Evolutionary conservation across 2,888 invertebrate species (phyloP).

Genomic region (Limnephilus marmoratus): DNA sequence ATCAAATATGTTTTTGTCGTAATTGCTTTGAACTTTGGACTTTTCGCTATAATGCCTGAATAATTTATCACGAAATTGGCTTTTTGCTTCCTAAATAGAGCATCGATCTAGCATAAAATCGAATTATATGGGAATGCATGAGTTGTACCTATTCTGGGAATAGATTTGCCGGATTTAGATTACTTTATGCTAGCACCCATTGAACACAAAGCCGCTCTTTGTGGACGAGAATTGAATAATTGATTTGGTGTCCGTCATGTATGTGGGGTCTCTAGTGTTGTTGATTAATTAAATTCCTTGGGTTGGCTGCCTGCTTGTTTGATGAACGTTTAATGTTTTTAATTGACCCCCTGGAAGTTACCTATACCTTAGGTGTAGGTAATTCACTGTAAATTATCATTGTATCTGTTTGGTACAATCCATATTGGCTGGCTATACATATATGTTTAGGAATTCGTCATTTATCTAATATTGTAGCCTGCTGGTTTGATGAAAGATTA

Average conservation of each 20-base stretch:
- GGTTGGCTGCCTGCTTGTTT: background rate
- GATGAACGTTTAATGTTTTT: background rate
- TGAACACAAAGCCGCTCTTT: conserved; percentile 12
- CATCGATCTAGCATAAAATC: background rate
- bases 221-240: conserved; percentile 34
- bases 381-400: background rate
- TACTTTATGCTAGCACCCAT: background rate
- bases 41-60: background rate
- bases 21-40: background rate
- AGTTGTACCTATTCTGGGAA: background rate
- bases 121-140: background rate
- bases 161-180: background rate
- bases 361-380: background rate
- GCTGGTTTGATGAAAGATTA: too few species aligned
- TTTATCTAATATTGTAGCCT: too few species aligned
- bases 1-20: background rate
- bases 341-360: background rate
- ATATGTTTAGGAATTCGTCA: too few species aligned
- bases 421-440: background rate
- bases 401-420: background rate
- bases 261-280: conserved; percentile 3
- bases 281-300: conserved; percentile 16
- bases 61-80: background rate
- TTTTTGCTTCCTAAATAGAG: background rate
- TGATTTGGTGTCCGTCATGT: conserved; percentile 26